phyloP scores from a whole-genome alignment of 2,888 invertebrate genomes.

The Hymenopus coronatus region DNA sequence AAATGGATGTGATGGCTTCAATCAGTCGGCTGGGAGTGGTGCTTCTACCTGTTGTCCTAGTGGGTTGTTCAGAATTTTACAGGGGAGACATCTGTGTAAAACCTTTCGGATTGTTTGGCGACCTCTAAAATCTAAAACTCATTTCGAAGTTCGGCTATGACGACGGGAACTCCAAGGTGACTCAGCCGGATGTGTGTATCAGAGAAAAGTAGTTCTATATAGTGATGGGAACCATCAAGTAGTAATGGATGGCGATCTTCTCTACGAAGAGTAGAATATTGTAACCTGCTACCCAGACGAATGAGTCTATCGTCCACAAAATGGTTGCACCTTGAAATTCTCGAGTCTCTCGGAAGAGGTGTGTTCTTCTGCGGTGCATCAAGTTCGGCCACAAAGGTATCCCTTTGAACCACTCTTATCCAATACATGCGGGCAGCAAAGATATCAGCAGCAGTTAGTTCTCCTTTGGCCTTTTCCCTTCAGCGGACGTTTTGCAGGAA shows the following conservation, averaged over 20 bases:
- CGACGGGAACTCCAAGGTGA: not conserved
- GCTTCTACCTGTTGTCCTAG: not conserved
- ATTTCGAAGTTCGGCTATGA: not conserved
- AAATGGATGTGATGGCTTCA: too few relatives aligned
- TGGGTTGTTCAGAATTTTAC: not conserved
- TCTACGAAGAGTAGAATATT: not conserved
- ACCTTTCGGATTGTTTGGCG: not conserved
- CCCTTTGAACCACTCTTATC: not conserved
- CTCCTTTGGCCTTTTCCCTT: not conserved
- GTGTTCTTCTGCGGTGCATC: not conserved
- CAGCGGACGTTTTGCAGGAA: not conserved
- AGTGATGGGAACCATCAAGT: not conserved
- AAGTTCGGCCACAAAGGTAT: not conserved
- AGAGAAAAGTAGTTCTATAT: too few relatives aligned
- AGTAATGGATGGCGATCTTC: not conserved
- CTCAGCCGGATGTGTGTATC: too few relatives aligned
- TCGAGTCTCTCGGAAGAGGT: not conserved
- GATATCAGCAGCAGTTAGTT: not conserved
- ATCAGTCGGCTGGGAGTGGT: not conserved
- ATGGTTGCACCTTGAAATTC: not conserved
- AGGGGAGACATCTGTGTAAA: not conserved
- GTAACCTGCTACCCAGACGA: not conserved
- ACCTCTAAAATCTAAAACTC: not conserved
- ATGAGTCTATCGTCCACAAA: not conserved
- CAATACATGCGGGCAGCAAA: not conserved